Evolutionary conservation across 2,797 vertebrate species (phyloP).

Genomic region (Chaunax sp.): DNA sequence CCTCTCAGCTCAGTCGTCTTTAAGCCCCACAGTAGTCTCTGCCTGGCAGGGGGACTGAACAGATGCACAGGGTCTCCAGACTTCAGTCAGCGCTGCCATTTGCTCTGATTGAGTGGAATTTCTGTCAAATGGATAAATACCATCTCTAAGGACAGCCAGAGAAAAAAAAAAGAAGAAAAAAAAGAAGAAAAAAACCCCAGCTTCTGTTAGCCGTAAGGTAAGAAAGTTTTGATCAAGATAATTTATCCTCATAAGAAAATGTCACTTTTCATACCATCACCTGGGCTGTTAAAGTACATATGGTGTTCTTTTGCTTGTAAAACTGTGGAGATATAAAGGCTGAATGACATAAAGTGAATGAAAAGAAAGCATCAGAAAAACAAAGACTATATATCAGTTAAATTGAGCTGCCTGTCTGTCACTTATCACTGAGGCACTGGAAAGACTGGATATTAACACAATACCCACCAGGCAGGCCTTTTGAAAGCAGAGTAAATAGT

Average conservation of each 20-base stretch:
- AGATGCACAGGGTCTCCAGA: slow-evolving; percentile 18
- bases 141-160: background rate
- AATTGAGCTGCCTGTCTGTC: too few relatives aligned
- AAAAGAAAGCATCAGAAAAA: background rate
- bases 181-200: background rate
- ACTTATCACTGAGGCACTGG: too few relatives aligned
- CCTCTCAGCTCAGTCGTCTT: slow-evolving; percentile 33
- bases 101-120: slow-evolving; percentile 10
- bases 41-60: slow-evolving; percentile 21
- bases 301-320: too few relatives aligned
- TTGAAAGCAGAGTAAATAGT: background rate
- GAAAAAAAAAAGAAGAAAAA: slow-evolving; percentile 1
- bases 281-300: background rate
- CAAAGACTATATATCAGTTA: too few relatives aligned
- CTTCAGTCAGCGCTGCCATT: slow-evolving; percentile 11
- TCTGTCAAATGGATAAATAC: slow-evolving; percentile 18
- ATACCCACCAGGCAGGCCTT: background rate
- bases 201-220: slow-evolving; percentile 41
- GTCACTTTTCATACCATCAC: background rate
- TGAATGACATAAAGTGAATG: background rate
- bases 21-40: slow-evolving; percentile 30
- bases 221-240: slow-evolving; percentile 11
- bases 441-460: background rate
- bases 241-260: background rate
- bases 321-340: background rate